phyloP scores from a whole-genome alignment of 2,888 invertebrate species.

The Volucella inflata region DNA sequence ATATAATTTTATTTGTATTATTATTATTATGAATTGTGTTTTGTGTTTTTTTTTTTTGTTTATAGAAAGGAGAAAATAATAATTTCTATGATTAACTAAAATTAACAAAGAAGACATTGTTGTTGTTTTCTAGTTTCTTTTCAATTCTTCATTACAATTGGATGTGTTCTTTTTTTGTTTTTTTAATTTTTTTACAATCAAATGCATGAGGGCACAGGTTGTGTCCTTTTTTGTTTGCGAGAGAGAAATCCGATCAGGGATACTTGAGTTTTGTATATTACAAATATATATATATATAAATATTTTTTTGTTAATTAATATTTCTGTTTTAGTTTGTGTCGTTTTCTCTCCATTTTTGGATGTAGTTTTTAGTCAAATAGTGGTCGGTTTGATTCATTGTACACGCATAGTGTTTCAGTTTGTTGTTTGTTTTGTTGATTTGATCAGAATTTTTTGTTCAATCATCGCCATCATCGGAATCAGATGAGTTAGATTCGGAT shows the following conservation, averaged over 20 bases:
- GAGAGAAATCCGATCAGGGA: constrained; percentile 54
- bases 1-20: too few relatives aligned
- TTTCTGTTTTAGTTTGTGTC: constrained; percentile 65
- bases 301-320: constrained; percentile 40
- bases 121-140: constrained; percentile 16
- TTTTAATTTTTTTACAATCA: constrained; percentile 38
- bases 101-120: constrained; percentile 62
- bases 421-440: constrained; percentile 45
- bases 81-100: constrained; percentile 70
- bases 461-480: constrained; percentile 84
- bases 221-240: constrained; percentile 22
- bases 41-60: constrained; percentile 27
- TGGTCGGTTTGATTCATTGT: constrained; percentile 69
- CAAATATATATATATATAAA: constrained; percentile 69
- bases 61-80: constrained; percentile 43
- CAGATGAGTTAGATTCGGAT: constrained; percentile 93
- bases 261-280: constrained; percentile 52
- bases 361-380: constrained; percentile 64
- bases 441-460: constrained; percentile 50
- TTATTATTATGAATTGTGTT: not conserved
- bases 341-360: constrained; percentile 66
- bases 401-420: constrained; percentile 7
- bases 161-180: constrained; percentile 48
- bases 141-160: constrained; percentile 39
- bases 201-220: constrained; percentile 27